Base-by-base conservation (phyloP, 1,140 invertebrate genomes). In the Manduca sexta region DNA sequence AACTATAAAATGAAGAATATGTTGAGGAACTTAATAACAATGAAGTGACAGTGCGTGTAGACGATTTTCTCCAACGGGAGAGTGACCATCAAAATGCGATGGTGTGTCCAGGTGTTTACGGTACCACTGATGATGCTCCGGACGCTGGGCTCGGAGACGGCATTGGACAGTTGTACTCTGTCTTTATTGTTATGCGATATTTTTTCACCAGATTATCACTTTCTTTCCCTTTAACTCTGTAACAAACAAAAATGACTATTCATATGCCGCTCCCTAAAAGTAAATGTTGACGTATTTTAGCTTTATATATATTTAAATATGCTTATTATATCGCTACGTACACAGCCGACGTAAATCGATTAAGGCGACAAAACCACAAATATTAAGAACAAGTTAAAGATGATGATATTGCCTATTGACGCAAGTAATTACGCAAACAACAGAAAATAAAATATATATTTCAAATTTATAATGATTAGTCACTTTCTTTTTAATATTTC, bases 1-100 rank as follows among this genome's bases (percentile, higher is more conserved):
- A 62, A 69, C 76, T 87, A 87, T 80, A 82, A 86, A 53, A 86
- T 87, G 51, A 84, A 86, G 56, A 85, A 86, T 44, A 86, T 81
- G 41, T 84, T 84, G 8, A 87, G 81, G 57, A 84, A 77, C 74
- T 86, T 86, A 81, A 86, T 86, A 80, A 85, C 60, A 82, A 81
- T 85, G 77, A 86, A 87, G 77, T 87, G 84, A 84, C 83, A 85
- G 71, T 58, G 63, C 57, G 83, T 77, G 64, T 84, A 87, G 58
- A 68, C 59, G 51, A 80, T 68, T 65, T 84, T 86, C 65, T 85
- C 80, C 46, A 86, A 54, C 52, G 62, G 72, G 57, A 55, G 54
- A 69, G 69, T 56, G 69, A 80, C 69, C 84, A 85, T 87, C 77
- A 84, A 84, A 81, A 54, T 67, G 62, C 67, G 65, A 46, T 47